A percentile compares a stretch with the other conserved stretches of the same genome.
Conservation (phyloP, 2,113 vertebrate genomes). For the Salvator merianae region DNA sequence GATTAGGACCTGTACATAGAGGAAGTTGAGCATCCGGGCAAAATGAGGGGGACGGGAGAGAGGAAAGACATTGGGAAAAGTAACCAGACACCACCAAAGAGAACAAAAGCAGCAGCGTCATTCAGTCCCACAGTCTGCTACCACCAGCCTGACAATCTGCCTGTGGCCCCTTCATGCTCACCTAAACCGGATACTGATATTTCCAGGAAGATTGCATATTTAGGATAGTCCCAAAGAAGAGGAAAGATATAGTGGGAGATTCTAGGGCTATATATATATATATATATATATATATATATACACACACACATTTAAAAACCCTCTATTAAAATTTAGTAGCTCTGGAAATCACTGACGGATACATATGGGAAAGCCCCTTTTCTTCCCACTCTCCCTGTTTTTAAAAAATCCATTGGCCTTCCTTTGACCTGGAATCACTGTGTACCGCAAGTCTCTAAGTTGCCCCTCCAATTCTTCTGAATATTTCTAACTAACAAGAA, state of each 20-base stretch:
- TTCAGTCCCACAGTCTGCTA: conserved; percentile 18
- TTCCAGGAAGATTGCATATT: conserved; percentile 10
- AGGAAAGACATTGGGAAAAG: conserved; percentile 48
- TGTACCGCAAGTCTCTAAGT: no score
- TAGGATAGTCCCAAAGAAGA: neutral
- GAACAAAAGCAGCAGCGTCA: conserved; percentile 57
- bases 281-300: neutral
- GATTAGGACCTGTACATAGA: neutral
- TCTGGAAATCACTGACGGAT: neutral
- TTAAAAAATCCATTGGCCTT: neutral
- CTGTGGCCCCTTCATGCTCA: conserved; percentile 28
- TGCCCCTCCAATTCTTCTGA: neutral
- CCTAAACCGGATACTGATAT: conserved; percentile 17
- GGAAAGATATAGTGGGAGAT: neutral
- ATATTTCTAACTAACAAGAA: neutral
- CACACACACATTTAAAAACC: neutral
- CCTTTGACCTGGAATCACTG: neutral
- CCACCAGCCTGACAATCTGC: conserved; percentile 36
- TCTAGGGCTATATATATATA: neutral
- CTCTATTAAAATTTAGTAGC: neutral
- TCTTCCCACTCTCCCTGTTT: neutral
- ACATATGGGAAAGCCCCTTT: neutral
- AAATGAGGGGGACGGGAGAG: neutral
- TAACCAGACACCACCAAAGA: conserved; percentile 57
- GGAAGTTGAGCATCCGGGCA: conserved; percentile 33